These are phyloP conservation scores for Strix occidentalis DNA, from an alignment of 2,797 vertebrate species.

Conservation along the genomic window DNA sequence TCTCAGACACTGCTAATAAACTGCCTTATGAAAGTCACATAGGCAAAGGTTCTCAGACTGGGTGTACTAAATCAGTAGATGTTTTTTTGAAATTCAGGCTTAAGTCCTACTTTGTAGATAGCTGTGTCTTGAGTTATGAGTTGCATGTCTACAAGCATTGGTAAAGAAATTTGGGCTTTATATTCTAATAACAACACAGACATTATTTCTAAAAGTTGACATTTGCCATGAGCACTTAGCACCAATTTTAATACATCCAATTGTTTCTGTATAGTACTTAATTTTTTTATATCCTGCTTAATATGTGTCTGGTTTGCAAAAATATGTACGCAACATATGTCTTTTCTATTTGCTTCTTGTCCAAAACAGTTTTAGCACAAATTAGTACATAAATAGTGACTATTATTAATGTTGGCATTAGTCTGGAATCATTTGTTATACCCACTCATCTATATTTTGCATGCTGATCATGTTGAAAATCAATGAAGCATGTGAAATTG, in stretches of 20 bases:
- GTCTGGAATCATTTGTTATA: constrained; percentile 25
- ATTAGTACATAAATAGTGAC: constrained; percentile 17
- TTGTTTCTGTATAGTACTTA: not conserved
- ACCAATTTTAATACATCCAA: not conserved
- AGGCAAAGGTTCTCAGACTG: not conserved
- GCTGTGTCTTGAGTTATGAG: not conserved
- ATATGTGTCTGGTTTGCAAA: not conserved
- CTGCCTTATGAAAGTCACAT: not conserved
- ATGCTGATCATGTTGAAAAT: constrained; percentile 33
- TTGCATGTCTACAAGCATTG: not conserved
- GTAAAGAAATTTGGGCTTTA: not conserved
- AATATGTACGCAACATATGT: not conserved
- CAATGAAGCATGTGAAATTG: constrained; percentile 23
- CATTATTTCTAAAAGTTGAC: not conserved
- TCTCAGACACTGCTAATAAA: not conserved
- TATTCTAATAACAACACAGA: not conserved
- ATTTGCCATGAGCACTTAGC: not conserved
- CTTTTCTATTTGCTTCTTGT: constrained; percentile 14
- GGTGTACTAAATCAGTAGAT: not conserved
- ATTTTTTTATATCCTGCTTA: not conserved
- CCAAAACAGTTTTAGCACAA: constrained; percentile 4
- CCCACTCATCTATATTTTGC: constrained; percentile 19
- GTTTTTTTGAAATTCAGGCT: not conserved
- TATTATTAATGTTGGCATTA: constrained; percentile 51
- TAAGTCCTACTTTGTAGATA: not conserved